Conservation (phyloP, 37 sponge, comb jelly and placozoan species). For the Agelas oroides region DNA sequence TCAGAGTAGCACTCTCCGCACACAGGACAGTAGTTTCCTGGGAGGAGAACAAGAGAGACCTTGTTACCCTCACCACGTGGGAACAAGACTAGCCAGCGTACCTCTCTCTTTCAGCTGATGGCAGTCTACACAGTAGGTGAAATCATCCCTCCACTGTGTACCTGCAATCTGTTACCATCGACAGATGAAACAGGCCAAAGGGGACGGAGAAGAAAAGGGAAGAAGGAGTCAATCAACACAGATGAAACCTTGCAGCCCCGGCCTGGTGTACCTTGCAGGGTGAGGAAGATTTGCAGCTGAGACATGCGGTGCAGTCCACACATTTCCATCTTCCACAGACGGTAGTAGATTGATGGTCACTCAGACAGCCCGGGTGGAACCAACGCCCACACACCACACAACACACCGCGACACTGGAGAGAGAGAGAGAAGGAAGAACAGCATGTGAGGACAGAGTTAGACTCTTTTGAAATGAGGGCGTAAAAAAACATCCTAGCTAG, state of each 20-base stretch:
- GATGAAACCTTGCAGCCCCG: too few species aligned
- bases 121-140: conserved; percentile 45
- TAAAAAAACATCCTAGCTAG: conserved; percentile 40
- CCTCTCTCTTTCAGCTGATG: conserved; percentile 48
- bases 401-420: conserved; percentile 39
- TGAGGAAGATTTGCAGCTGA: conserved; percentile 38
- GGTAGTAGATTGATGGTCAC: conserved; percentile 26
- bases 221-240: too few species aligned
- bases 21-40: conserved; percentile 92
- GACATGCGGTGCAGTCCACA: conserved; percentile 60
- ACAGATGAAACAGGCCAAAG: too few species aligned
- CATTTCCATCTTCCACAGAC: conserved; percentile 39
- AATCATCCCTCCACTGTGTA: conserved; percentile 50
- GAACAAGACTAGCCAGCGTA: not conserved
- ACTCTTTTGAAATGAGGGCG: not conserved
- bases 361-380: conserved; percentile 62
- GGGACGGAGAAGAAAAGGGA: not conserved
- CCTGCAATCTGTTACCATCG: not conserved
- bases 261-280: conserved; percentile 22
- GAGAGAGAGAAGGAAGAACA: conserved; percentile 6
- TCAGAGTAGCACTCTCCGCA: conserved; percentile 86
- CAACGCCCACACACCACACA: conserved; percentile 43
- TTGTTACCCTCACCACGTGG: too few species aligned
- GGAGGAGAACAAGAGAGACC: too few species aligned
- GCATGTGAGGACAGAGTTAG: not conserved